phyloP scores from a whole-genome alignment of 2,888 invertebrate genomes.

The Apotomis turbidana region DNA sequence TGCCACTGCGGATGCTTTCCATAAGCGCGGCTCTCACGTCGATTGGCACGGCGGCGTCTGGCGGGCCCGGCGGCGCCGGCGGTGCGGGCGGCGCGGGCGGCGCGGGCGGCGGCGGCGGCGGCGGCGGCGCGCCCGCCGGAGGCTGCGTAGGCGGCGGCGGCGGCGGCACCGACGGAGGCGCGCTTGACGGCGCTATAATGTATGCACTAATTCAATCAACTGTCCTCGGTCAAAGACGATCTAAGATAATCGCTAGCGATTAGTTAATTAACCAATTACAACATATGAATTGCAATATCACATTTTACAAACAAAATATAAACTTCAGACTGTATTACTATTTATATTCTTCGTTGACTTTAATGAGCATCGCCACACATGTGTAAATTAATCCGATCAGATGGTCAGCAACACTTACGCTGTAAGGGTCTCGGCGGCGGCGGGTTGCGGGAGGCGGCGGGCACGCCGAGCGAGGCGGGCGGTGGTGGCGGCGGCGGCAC shows the following conservation, averaged over 20 bases:
- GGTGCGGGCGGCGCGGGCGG: slow-evolving; percentile 61
- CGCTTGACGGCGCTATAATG: slow-evolving; percentile 52
- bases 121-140: slow-evolving; percentile 66
- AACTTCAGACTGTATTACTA: too few species aligned
- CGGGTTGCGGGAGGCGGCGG: slow-evolving; percentile 70
- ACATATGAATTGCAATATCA: too few species aligned
- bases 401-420: slow-evolving; percentile 55
- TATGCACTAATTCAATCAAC: too few species aligned
- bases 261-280: too few species aligned
- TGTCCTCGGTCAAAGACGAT: too few species aligned
- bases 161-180: slow-evolving; percentile 62
- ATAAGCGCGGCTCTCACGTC: slow-evolving; percentile 89
- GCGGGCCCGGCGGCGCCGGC: slow-evolving; percentile 59
- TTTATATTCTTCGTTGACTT: too few species aligned
- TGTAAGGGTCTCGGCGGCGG: slow-evolving; percentile 81
- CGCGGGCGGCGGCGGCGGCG: slow-evolving; percentile 62
- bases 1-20: slow-evolving; percentile 93
- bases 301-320: too few species aligned
- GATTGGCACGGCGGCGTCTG: slow-evolving; percentile 56
- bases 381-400: too few species aligned
- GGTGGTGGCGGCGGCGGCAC: slow-evolving; percentile 74
- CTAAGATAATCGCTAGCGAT: too few species aligned
- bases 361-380: too few species aligned
- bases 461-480: slow-evolving; percentile 59
- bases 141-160: slow-evolving; percentile 64